These are phyloP conservation scores for Hestina assimilis DNA, from an alignment of 1,140 invertebrate species.

Conservation along the genomic window DNA sequence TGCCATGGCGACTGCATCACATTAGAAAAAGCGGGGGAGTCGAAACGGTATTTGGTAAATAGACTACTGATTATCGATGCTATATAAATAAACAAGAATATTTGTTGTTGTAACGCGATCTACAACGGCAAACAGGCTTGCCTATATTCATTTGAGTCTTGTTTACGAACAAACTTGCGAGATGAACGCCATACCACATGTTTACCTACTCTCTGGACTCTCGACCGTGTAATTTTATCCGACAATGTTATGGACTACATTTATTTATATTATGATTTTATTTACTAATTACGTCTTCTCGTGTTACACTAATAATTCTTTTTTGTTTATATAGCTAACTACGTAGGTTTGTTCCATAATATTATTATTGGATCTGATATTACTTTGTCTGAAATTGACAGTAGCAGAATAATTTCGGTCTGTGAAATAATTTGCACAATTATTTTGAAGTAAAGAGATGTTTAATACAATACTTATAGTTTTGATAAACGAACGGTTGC, in stretches of 20 bases:
- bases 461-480: too few species aligned
- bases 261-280: not conserved
- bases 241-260: conserved; percentile 32
- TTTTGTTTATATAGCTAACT: not conserved
- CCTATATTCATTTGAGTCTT: conserved; percentile 69
- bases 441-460: too few species aligned
- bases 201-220: conserved; percentile 54
- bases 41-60: conserved; percentile 15
- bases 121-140: conserved; percentile 58
- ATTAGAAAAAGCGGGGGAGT: conserved; percentile 49
- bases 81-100: conserved; percentile 56
- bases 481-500: too few species aligned
- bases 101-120: conserved; percentile 74
- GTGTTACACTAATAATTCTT: not conserved
- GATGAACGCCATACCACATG: conserved; percentile 58
- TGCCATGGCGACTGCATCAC: conserved; percentile 67
- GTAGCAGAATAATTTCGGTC: too few species aligned
- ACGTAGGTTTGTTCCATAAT: too few species aligned
- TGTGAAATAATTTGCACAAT: too few species aligned
- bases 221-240: conserved; percentile 61
- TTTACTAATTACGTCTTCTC: not conserved
- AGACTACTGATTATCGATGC: conserved; percentile 37
- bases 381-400: too few species aligned
- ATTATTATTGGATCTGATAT: too few species aligned
- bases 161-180: conserved; percentile 70